Base-by-base conservation (phyloP, 2,888 invertebrate genomes). In the Lysandra coridon region DNA sequence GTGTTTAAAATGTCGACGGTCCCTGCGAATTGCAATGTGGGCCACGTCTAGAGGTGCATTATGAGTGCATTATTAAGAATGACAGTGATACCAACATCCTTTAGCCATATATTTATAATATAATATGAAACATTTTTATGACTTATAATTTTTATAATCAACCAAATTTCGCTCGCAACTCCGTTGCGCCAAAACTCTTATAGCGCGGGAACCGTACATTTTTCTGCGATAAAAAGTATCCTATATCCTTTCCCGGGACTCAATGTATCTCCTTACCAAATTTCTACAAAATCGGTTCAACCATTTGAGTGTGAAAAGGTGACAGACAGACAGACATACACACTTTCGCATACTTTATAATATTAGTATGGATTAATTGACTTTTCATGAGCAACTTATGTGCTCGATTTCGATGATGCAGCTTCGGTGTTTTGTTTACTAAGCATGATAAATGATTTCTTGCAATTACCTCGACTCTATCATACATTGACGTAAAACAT, bases 391-490 rank as follows among this genome's bases (percentile, higher is more conserved):
- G 4, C 17, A 14, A 14, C 12, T 14, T 53, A 53, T 57, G 17
- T 17, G 17, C 17, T 1, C 10, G 10, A 57, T 57, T 64, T 64
- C 3, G 30, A 64, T 30, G 64, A 64, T 64, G 64, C 10, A 1
- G 64, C 23, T 10, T n/a, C 30, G 10, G 10, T 33, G 5, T 33
- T 69, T 69, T 37, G 69, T 69, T 69, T 14, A 69, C 6, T 69
- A 14, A 69, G 69, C 69, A 69, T 69, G 69, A 69, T 69, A 69
- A 69, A 69, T 33, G 14, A 69, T 69, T 69, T 69, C 69, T 37
- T 33, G 37, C 33, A 33, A 69, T 69, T 69, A 17, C 33, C 14
- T 5, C 14, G 33, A 1, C 69, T 69, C 69, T 33, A 12, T 7
- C 14, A 14, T 5, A 33, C 69, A 12, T 14, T 33, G 33, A 33